Evolutionary conservation across 2,888 invertebrate genomes (phyloP), one percentile per base, ranked within the genome.

Genomic region (Philereme vetulata): DNA sequence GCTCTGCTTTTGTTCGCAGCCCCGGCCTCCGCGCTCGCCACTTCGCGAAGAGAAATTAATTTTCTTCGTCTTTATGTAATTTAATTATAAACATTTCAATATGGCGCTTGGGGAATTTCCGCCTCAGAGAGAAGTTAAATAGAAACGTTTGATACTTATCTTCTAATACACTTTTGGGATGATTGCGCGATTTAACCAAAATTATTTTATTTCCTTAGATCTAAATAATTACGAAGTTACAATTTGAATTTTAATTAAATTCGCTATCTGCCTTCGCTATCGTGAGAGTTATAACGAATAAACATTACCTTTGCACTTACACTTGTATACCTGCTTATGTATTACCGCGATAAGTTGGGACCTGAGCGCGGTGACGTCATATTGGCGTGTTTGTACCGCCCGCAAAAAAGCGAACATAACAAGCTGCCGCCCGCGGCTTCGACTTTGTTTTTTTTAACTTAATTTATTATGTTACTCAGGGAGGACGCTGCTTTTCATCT

Each of bases 21-120:
- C n/a, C 38, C 38, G 43, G 56, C 36, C 54, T 51, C 72, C 55
- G 72, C 72, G 85, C 84, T 84, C 84, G 88, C 90, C 90, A 91
- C 90, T 91, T 88, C 85, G 87, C 85, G 82, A 86, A 85, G 86
- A 86, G 91, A 92, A 92, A 92, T 92, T 92, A 92, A 92, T 92
- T 92, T 92, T 91, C 90, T 92, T 91, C 92, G 91, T 91, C 92
- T 91, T 92, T 92, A 92, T 92, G 90, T 92, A 92, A 92, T 92
- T 92, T 90, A 92, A 92, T 92, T 92, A 92, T 92, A 92, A 92
- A 91, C 92, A 92, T 92, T 92, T 92, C 92, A 91, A 91, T 92
- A 92, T 91, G 88, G 90, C 90, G 91, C 88, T 82, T 84, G 76
- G 89, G 88, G 90, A 90, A 89, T 90, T 92, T 89, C 88, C 86